Conservation (phyloP, 2,113 vertebrate genomes). For the Paradoxurus hermaphroditus region DNA sequence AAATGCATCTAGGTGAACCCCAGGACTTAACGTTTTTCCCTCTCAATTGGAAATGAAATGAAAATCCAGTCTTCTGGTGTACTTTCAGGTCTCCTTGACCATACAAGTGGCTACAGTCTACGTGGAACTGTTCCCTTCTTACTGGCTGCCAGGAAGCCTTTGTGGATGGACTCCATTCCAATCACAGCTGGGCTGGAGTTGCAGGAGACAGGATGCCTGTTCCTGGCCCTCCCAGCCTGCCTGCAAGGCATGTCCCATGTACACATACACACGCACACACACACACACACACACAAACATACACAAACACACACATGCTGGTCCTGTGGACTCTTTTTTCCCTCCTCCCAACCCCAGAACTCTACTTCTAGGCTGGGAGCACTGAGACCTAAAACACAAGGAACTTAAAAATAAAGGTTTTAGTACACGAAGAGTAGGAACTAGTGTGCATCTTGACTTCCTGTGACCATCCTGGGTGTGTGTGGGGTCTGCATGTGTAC, state of each 20-base stretch:
- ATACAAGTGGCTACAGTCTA: background rate
- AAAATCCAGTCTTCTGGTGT: background rate
- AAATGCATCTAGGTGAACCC: background rate
- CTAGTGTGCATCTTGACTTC: background rate
- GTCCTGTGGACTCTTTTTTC: background rate
- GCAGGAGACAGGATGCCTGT: background rate
- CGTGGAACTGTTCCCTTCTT: background rate
- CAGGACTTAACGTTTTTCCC: background rate
- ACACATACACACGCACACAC: background rate
- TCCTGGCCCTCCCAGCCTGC: too few relatives aligned
- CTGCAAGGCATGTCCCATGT: accelerated
- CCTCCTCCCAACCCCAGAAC: background rate
- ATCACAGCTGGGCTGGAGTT: background rate
- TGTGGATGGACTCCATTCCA: background rate
- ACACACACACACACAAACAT: background rate
- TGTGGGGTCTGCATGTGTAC: too few relatives aligned
- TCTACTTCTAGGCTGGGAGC: background rate
- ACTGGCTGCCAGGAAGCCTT: background rate
- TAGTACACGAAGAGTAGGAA: too few relatives aligned
- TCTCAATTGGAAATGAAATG: background rate
- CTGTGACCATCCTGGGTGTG: background rate
- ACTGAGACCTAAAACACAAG: too few relatives aligned
- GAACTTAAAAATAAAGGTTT: background rate
- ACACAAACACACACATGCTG: too few relatives aligned
- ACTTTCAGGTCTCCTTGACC: background rate